These are phyloP conservation scores for Palythoa grandiflora DNA, from an alignment of 92 coral and sea anemone species.

Conservation along the genomic window DNA sequence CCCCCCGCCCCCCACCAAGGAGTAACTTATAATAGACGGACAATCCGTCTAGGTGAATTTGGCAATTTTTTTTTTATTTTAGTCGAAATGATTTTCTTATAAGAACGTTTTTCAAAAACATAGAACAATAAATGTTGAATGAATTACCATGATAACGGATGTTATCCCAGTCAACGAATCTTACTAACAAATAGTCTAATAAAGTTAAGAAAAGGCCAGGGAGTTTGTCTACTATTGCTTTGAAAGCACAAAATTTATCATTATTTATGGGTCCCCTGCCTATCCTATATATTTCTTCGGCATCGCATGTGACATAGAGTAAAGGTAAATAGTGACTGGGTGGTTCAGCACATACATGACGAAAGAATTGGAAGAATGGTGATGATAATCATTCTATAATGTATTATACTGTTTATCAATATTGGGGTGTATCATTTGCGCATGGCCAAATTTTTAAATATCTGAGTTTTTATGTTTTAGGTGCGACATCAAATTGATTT, in stretches of 20 bases:
- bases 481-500: constrained; percentile 66
- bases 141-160: too few relatives aligned
- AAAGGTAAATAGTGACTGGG: neutral
- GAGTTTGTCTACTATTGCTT: neutral
- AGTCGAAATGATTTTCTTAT: too few relatives aligned
- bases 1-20: too few relatives aligned
- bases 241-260: neutral
- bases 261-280: neutral
- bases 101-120: too few relatives aligned
- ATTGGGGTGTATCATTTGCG: neutral
- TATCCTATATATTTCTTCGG: neutral
- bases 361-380: neutral
- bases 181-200: neutral
- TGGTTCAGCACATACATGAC: neutral
- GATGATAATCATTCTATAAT: neutral
- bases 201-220: neutral
- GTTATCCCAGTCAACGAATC: too few relatives aligned
- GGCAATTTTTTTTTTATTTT: too few relatives aligned
- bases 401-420: neutral
- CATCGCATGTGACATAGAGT: neutral
- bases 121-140: too few relatives aligned
- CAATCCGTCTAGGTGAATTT: too few relatives aligned
- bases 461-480: constrained; percentile 8
- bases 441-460: neutral
- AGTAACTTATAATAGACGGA: too few relatives aligned